Percentiles rank a stretch among this genome's conserved stretches.
These are phyloP conservation scores for Tapirus terrestris DNA, from an alignment of 2,113 vertebrate genomes.

Conservation along the genomic window DNA sequence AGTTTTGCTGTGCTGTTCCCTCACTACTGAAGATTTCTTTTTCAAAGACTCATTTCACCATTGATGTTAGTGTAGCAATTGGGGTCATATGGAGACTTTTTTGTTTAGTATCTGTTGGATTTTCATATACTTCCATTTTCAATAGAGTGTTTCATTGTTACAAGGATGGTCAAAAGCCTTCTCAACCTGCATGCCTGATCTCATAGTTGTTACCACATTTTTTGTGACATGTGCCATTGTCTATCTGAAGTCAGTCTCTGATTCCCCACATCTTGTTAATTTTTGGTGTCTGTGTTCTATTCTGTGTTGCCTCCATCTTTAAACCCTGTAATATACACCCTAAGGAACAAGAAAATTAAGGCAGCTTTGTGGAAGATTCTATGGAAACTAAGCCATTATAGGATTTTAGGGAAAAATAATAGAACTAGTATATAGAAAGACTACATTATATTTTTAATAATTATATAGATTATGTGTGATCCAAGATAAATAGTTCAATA, in stretches of 20 bases:
- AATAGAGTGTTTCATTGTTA: slow-evolving; percentile 37
- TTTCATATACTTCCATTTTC: slow-evolving; percentile 68
- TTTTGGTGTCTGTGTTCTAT: slow-evolving; percentile 60
- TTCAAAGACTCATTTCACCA: neutral
- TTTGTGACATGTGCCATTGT: slow-evolving; percentile 52
- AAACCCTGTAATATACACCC: neutral
- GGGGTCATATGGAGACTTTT: neutral
- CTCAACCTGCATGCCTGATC: slow-evolving; percentile 64
- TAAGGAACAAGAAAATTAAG: neutral
- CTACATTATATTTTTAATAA: too few relatives aligned
- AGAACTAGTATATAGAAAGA: too few relatives aligned
- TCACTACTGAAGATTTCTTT: slow-evolving; percentile 69
- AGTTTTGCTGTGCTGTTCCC: slow-evolving; percentile 73
- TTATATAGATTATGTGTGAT: too few relatives aligned
- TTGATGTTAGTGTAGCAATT: slow-evolving; percentile 16
- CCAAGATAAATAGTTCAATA: too few relatives aligned
- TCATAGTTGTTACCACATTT: slow-evolving; percentile 61
- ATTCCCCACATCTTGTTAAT: slow-evolving; percentile 19
- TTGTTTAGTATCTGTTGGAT: neutral
- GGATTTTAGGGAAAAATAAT: too few relatives aligned
- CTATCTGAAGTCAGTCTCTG: slow-evolving; percentile 51
- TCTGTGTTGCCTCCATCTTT: slow-evolving; percentile 58
- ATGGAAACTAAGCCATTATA: neutral
- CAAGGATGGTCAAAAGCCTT: slow-evolving; percentile 46
- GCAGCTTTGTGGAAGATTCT: neutral